These are phyloP conservation scores for Columba janthina DNA, from an alignment of 2,113 vertebrate species.

Conservation along the genomic window DNA sequence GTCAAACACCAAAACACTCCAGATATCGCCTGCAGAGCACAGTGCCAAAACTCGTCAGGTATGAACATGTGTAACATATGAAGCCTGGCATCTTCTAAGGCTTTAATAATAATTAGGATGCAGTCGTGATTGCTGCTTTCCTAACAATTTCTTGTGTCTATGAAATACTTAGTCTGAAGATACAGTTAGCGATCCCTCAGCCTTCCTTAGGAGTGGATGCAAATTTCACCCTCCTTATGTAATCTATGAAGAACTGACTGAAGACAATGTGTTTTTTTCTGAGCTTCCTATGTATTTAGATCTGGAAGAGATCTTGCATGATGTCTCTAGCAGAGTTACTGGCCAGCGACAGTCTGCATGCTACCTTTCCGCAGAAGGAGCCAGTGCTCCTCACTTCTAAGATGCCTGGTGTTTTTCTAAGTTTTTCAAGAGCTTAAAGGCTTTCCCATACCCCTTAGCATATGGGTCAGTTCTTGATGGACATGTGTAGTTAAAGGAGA, in stretches of 20 bases:
- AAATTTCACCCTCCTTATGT: neutral
- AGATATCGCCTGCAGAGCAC: neutral
- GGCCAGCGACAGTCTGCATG: neutral
- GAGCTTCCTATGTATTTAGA: neutral
- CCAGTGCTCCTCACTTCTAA: neutral
- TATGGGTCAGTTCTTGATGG: neutral
- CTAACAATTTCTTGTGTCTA: neutral
- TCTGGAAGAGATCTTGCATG: neutral
- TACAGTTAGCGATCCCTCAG: fast-evolving
- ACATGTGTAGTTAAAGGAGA: neutral
- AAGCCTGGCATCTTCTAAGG: neutral
- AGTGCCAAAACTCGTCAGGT: neutral
- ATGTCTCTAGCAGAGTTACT: neutral
- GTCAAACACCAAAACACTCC: neutral
- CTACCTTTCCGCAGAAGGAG: neutral
- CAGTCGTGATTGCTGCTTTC: neutral
- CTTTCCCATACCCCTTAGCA: neutral
- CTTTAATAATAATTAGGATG: neutral
- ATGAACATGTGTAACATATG: neutral
- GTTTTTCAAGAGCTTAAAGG: neutral
- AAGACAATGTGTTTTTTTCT: neutral
- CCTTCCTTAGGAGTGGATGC: neutral
- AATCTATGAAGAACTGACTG: neutral
- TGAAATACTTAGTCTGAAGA: neutral
- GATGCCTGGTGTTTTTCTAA: neutral